A percentile compares a stretch with the other conserved stretches of the same genome.
phyloP scores from a whole-genome alignment of 2,888 invertebrate genomes.

The Blomia tropicalis region DNA sequence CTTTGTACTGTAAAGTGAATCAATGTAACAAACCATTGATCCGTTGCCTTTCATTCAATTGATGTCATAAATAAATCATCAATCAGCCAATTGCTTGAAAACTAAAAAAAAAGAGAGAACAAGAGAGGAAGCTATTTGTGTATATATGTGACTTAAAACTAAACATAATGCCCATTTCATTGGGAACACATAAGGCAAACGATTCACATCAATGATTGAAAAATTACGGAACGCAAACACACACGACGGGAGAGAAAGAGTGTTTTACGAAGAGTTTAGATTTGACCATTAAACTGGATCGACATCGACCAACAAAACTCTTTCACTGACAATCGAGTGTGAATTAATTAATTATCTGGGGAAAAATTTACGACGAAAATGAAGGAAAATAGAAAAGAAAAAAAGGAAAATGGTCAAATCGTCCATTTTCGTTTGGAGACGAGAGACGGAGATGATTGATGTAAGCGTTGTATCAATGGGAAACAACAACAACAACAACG shows the following conservation, averaged over 20 bases:
- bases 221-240: too few relatives aligned
- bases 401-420: background rate
- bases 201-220: too few relatives aligned
- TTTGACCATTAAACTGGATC: background rate
- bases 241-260: too few relatives aligned
- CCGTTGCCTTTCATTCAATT: background rate
- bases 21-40: too few relatives aligned
- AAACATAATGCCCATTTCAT: background rate
- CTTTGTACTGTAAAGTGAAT: too few relatives aligned
- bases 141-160: background rate
- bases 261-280: too few relatives aligned
- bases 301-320: background rate
- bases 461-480: background rate
- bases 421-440: too few relatives aligned
- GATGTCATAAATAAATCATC: constrained; percentile 6
- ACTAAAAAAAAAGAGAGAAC: background rate
- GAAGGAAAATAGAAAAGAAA: background rate
- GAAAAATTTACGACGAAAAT: background rate
- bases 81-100: background rate
- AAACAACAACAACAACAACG: background rate
- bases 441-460: background rate
- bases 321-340: constrained; percentile 1
- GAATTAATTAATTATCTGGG: constrained; percentile 10
- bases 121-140: background rate
- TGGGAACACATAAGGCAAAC: background rate